Conservation (phyloP, 1,140 invertebrate species). For the Drosophila kanapiae region DNA sequence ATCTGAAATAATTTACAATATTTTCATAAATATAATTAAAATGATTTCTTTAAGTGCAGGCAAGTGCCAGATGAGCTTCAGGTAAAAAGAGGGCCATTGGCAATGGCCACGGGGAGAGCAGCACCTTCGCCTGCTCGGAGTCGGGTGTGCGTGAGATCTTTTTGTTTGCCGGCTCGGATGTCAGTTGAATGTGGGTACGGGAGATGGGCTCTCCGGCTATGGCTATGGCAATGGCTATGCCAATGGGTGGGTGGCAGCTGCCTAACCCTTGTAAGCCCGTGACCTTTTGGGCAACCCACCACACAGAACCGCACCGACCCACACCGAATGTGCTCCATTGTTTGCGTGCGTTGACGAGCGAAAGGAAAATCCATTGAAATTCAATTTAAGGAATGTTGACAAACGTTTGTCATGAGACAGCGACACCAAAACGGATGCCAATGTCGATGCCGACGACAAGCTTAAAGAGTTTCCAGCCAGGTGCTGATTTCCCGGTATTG, state of each 20-base stretch:
- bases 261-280: conserved; percentile 63
- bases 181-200: conserved; percentile 26
- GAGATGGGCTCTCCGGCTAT: background rate
- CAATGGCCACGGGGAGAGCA: background rate
- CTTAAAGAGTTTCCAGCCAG: conserved; percentile 31
- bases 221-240: no score
- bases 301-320: no score
- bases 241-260: conserved; percentile 14
- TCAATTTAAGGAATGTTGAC: conserved; percentile 67
- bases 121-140: conserved; percentile 7
- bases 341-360: conserved; percentile 55
- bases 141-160: conserved; percentile 45
- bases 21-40: no score
- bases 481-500: conserved; percentile 45
- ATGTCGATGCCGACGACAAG: conserved; percentile 30
- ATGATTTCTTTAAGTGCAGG: conserved; percentile 11
- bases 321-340: conserved; percentile 25
- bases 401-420: conserved; percentile 61
- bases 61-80: conserved; percentile 6
- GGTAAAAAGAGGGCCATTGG: conserved; percentile 1
- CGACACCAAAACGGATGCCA: conserved; percentile 22
- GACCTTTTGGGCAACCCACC: conserved; percentile 43
- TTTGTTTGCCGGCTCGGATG: conserved; percentile 57
- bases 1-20: no score
- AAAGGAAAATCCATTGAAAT: conserved; percentile 68